Evolutionary conservation across 2,888 invertebrate species (phyloP), one percentile per base, ranked within the genome.

Genomic region (Cybosia mesomella): DNA sequence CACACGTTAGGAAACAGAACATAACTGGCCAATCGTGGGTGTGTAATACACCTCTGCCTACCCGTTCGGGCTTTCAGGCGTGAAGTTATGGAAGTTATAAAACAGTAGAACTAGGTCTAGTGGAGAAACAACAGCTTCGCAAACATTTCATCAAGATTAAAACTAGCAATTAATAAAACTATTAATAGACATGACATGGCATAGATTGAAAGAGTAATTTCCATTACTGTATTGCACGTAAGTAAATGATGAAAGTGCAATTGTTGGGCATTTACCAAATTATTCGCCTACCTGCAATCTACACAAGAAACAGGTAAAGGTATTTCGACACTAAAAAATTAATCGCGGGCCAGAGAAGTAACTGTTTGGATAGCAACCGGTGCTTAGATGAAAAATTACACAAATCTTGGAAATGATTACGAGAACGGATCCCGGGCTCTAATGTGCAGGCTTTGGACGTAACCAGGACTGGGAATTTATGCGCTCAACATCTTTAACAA

Each of bases 241-340:
- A 63, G 4, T n/a, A 2, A 21, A 43, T 59, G 59, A 49, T 28
- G 61, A 28, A 62, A 62, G 24, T 62, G 58, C 34, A 59, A 59
- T 59, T 59, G 49, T 53, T 62, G 18, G n/a, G 59, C 28, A 32
- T 55, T 60, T 60, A 39, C 15, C 59, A 53, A 62, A 62, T 43
- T 62, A 62, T 49, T 62, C 9, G 32, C 61, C 24, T 58, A 32
- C 18, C 28, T 58, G 58, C 18, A 58, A 58, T 58, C n/a, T 34
- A n/a, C 0, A 18, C 10, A 28, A 34, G 18, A 22, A 58, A 58
- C 34, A 21, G 28, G 24, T n/a, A 18, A 18, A 49, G 11, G 4
- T 24, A 55, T 55, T 49, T 8, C 49, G n/a, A 1, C n/a, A 49
- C n/a, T 49, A 1, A n/a, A 2, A 9, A 43, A 18, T 18, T 18